These are phyloP conservation scores for Heliocidaris erythrogramma DNA, from an alignment of 35 echinoderm and acorn worm genomes.

Conservation along the genomic window DNA sequence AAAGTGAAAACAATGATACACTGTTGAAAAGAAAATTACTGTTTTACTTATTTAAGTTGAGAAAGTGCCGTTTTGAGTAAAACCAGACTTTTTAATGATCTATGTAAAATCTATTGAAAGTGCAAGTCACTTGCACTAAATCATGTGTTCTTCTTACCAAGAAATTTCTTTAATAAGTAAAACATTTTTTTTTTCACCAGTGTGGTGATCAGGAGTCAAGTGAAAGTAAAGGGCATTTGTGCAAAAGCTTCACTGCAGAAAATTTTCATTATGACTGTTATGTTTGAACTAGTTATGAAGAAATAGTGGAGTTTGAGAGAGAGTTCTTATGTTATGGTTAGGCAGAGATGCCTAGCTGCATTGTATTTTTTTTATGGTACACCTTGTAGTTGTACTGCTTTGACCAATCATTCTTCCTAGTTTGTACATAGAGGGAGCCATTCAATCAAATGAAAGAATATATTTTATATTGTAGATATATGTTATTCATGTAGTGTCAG, in stretches of 20 bases:
- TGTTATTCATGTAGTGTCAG: neutral
- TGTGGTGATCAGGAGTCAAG: neutral
- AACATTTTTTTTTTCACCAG: too few relatives aligned
- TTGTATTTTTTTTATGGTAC: neutral
- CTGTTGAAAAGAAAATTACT: too few relatives aligned
- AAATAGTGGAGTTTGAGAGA: neutral
- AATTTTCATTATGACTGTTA: neutral
- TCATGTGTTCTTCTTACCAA: too few relatives aligned
- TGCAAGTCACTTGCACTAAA: too few relatives aligned
- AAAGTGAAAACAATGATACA: too few relatives aligned
- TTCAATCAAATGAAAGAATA: neutral
- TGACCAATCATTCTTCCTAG: neutral
- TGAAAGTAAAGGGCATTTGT: neutral
- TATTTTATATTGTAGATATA: neutral
- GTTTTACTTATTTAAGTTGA: too few relatives aligned
- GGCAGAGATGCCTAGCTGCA: too few relatives aligned
- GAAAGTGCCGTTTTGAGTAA: too few relatives aligned
- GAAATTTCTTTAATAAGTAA: too few relatives aligned
- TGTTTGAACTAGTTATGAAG: neutral
- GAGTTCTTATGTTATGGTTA: neutral
- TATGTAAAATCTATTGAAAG: too few relatives aligned
- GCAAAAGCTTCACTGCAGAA: neutral
- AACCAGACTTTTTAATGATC: too few relatives aligned
- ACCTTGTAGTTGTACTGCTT: neutral
- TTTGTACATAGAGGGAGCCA: neutral